Base-by-base conservation (phyloP, 2,113 vertebrate genomes). In the Chloroceryle aenea region DNA sequence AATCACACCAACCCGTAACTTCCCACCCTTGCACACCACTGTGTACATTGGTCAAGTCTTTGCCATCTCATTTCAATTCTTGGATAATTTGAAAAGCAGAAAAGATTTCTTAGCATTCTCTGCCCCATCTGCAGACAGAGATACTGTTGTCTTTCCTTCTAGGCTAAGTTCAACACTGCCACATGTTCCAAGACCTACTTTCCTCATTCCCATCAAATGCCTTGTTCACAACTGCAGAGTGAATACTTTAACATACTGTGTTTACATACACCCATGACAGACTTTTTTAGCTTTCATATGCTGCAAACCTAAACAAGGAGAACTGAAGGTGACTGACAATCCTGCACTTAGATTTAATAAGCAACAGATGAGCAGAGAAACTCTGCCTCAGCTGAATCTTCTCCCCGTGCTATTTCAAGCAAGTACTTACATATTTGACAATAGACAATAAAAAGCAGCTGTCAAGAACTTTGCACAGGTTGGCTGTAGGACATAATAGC, bases 221-320 rank as follows among this genome's bases (percentile, higher is more conserved):
- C 56, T 74, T 34, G 42, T 16, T 86, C 78, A 47, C 22, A 14
- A 52, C 22, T 92, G 52, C 25, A 71, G 56, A 52, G 3, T 23
- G 52, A 78, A 58, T 68, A 32, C 64, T 90, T 94, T 93, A 90
- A 81, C 47, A 64, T 19, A 71, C 32, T 26, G 15, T 90, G 68
- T 87, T 93, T 89, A 95, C 5, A 36, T 56, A 91, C 48, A 80
- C 6, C 55, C 42, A 19, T 17, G 29, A 88, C 52, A 88, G 52
- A 81, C 89, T 83, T 56, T 40, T 40, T 84, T 84, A 76, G 84
- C 76, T 87, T 88, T 89, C 3, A 2, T 40, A 74, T 55, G 9
- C 76, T 72, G 68, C 52, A 90, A 90, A 96, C 47, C 61, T 84
- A 86, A 96, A 92, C 55, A 90, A 84, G 78, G 52, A 84, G 52